These are phyloP conservation scores for Orthosia gracilis DNA, from an alignment of 2,888 invertebrate genomes.

Conservation along the genomic window DNA sequence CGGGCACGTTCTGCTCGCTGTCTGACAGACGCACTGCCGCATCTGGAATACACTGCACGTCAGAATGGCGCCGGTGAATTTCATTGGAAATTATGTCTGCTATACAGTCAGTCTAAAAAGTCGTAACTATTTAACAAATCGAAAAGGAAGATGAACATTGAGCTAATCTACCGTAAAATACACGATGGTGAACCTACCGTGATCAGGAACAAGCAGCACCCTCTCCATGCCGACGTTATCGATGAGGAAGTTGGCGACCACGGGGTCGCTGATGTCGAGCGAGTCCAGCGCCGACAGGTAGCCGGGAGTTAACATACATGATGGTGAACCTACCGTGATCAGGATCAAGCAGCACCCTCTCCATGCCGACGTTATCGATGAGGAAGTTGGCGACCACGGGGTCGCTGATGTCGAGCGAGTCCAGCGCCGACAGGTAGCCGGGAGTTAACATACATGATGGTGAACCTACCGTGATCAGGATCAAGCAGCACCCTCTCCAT, in stretches of 20 bases:
- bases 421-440: slow-evolving; percentile 91
- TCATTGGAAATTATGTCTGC: not conserved
- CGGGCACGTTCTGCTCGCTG: slow-evolving; percentile 92
- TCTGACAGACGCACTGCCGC: slow-evolving; percentile 94
- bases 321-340: too few species aligned
- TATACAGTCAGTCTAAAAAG: not conserved
- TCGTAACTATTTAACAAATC: not conserved
- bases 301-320: not conserved
- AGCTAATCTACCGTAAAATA: too few species aligned
- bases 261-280: too few species aligned
- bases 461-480: too few species aligned
- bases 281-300: not conserved
- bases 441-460: slow-evolving; percentile 65
- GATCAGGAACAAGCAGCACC: too few species aligned
- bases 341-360: too few species aligned
- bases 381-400: slow-evolving; percentile 90
- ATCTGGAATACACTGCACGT: slow-evolving; percentile 71
- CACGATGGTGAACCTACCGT: too few species aligned
- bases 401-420: slow-evolving; percentile 94
- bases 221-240: too few species aligned
- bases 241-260: too few species aligned
- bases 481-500: too few species aligned
- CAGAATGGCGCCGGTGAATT: not conserved
- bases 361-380: too few species aligned
- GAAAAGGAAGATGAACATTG: too few species aligned